These are phyloP conservation scores for Rhadinocentrus ornatus DNA, from an alignment of 2,797 vertebrate species.

Conservation along the genomic window DNA sequence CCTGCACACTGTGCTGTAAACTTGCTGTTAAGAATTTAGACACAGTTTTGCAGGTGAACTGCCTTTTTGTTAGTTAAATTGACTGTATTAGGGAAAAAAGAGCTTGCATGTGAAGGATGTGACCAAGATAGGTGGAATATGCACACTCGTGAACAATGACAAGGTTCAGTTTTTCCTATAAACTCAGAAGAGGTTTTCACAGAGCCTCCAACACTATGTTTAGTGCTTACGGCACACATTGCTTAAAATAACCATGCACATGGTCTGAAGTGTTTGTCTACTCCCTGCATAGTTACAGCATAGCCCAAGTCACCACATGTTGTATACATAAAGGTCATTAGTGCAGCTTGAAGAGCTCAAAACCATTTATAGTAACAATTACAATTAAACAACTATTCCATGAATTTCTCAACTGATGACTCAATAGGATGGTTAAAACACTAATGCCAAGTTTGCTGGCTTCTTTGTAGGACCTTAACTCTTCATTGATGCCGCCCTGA, in stretches of 20 bases:
- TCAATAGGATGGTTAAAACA: background rate
- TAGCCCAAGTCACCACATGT: constrained; percentile 53
- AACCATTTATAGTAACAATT: constrained; percentile 50
- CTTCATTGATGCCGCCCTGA: constrained; percentile 39
- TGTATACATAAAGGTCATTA: constrained; percentile 69
- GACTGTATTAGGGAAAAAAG: background rate
- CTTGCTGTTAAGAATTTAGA: constrained; percentile 1
- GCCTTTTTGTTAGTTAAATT: background rate
- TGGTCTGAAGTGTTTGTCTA: constrained; percentile 75
- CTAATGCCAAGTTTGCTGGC: constrained; percentile 21
- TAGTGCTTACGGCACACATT: constrained; percentile 39
- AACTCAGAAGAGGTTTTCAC: constrained; percentile 16
- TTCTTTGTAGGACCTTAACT: constrained; percentile 36
- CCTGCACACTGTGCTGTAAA: constrained; percentile 27
- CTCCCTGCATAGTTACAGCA: constrained; percentile 69
- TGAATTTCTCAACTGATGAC: background rate
- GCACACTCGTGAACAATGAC: background rate
- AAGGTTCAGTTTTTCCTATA: background rate
- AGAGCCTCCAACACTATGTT: constrained; percentile 18
- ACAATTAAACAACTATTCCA: constrained; percentile 2
- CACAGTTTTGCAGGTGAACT: constrained; percentile 6
- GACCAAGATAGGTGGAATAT: background rate
- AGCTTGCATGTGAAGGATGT: background rate
- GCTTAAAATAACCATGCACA: constrained; percentile 79
- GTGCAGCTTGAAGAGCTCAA: constrained; percentile 39